Percentiles rank a stretch among this genome's conserved stretches.
These are phyloP conservation scores for Cyclura pinguis DNA, from an alignment of 2,797 vertebrate species.

Conservation along the genomic window DNA sequence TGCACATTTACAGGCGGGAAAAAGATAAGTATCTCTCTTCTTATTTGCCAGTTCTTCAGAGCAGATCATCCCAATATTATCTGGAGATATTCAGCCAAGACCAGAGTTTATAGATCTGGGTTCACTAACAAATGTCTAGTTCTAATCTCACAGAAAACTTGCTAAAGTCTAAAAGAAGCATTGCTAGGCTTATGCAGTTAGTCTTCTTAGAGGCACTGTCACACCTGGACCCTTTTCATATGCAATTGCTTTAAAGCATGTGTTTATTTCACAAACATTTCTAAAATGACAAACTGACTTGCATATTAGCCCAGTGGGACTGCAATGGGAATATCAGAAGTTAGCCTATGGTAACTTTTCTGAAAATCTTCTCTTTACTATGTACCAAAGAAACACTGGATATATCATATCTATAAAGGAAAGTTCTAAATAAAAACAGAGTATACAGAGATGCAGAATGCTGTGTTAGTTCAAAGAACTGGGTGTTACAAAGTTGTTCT, in stretches of 20 bases:
- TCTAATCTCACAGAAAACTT: neutral
- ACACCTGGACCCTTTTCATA: neutral
- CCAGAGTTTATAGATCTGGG: neutral
- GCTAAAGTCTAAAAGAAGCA: neutral
- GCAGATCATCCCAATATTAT: neutral
- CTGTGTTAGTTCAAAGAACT: neutral
- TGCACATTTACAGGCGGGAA: neutral
- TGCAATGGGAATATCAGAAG: neutral
- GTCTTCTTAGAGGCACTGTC: neutral
- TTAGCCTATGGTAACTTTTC: neutral
- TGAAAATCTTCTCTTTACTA: neutral
- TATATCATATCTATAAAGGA: neutral
- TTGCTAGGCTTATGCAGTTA: neutral
- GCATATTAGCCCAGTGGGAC: neutral
- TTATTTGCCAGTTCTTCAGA: neutral
- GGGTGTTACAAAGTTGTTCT: too few species aligned
- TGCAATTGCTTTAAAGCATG: neutral
- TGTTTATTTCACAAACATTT: neutral
- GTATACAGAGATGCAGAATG: fast-evolving
- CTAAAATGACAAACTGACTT: neutral
- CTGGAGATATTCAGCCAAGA: neutral
- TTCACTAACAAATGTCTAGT: neutral
- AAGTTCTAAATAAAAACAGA: neutral
- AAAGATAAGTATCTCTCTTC: neutral
- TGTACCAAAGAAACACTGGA: neutral